Percentiles rank a stretch among this genome's conserved stretches.
Conservation (phyloP, 1,140 invertebrate species). For the Zaprionus ghesquierei region DNA sequence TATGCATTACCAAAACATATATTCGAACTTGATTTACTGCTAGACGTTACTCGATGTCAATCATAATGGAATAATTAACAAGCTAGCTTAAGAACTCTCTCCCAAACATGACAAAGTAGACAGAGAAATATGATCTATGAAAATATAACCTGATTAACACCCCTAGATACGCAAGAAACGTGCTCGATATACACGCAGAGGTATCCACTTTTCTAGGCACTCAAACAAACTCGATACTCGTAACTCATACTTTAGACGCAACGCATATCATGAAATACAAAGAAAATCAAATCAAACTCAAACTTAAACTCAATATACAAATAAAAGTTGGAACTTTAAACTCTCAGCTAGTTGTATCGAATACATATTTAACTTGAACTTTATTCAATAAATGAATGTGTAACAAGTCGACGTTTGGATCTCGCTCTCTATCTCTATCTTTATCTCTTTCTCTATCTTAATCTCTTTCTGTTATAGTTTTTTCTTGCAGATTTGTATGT, state of each 20-base stretch:
- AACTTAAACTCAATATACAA: background rate
- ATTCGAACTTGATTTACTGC: constrained; percentile 4
- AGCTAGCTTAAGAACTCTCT: constrained; percentile 36
- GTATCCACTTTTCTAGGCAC: constrained; percentile 28
- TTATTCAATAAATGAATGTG: constrained; percentile 67
- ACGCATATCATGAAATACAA: constrained; percentile 65
- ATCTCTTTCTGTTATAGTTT: background rate
- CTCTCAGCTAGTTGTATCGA: constrained; percentile 51
- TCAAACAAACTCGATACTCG: constrained; percentile 42
- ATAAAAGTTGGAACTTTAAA: background rate
- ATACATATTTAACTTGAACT: constrained; percentile 56
- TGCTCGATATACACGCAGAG: background rate
- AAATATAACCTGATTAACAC: constrained; percentile 9
- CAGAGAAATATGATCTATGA: background rate
- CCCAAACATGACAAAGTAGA: constrained; percentile 37
- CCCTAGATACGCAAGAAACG: constrained; percentile 5
- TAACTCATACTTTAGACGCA: constrained; percentile 68
- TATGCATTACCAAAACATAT: constrained; percentile 5
- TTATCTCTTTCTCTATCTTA: background rate
- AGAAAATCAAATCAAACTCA: constrained; percentile 36
- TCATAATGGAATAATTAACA: constrained; percentile 27
- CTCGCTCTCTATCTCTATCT: background rate
- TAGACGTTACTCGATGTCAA: constrained; percentile 41
- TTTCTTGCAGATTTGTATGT: constrained; percentile 18
- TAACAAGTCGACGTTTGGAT: constrained; percentile 7